phyloP scores from a whole-genome alignment of 1,140 invertebrate species.

The Cotesia chilonis region DNA sequence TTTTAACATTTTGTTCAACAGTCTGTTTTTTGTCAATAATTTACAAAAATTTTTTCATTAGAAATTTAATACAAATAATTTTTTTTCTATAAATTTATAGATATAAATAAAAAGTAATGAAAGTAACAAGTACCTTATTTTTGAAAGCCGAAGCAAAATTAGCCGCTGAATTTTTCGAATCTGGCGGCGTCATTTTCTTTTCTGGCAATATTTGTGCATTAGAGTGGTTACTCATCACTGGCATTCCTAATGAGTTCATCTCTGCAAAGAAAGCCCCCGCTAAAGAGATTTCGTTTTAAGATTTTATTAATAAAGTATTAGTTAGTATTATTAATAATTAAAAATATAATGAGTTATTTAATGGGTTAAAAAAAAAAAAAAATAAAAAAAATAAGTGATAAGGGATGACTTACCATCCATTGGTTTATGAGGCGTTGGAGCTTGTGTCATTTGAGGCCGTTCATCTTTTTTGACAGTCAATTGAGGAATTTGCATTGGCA shows the following conservation, averaged over 20 bases:
- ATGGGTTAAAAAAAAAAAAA: neutral
- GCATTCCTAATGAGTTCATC: conserved; percentile 59
- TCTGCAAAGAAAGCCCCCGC: conserved; percentile 63
- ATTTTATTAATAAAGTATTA: conserved; percentile 52
- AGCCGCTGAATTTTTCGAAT: conserved; percentile 66
- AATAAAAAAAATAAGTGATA: neutral
- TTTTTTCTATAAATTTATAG: neutral
- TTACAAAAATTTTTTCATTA: neutral
- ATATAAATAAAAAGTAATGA: neutral
- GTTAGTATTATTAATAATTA: conserved; percentile 46
- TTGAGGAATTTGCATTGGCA: conserved; percentile 64
- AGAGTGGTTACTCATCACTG: conserved; percentile 58
- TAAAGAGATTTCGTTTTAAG: conserved; percentile 51
- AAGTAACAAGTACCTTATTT: conserved; percentile 63
- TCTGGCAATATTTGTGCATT: conserved; percentile 54
- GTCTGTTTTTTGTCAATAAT: conserved; percentile 46
- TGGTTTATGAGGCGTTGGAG: conserved; percentile 55
- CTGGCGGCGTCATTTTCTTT: conserved; percentile 62
- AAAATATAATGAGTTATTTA: conserved; percentile 21
- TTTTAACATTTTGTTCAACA: conserved; percentile 81
- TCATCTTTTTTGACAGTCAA: conserved; percentile 68
- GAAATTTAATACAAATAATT: too few relatives aligned
- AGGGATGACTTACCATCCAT: conserved; percentile 58
- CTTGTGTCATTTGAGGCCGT: conserved; percentile 54
- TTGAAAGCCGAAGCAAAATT: conserved; percentile 75